These are phyloP conservation scores for Chrosomus eos DNA, from an alignment of 2,797 vertebrate species.

Conservation along the genomic window DNA sequence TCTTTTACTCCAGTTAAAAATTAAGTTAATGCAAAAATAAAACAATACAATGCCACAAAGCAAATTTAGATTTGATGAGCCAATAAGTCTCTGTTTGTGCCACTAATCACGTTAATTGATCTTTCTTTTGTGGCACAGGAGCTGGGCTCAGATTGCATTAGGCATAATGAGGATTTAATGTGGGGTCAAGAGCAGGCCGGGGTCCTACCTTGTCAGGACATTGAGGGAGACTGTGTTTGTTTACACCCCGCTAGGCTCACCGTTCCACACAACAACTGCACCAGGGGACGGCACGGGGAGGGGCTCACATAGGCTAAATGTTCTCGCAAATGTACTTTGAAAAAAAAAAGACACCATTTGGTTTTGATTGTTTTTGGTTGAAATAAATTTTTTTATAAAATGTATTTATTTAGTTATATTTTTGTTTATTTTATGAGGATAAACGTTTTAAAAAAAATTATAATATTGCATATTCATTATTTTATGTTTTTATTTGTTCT, in stretches of 20 bases:
- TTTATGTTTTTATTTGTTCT: not conserved
- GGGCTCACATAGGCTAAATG: not conserved
- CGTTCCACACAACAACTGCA: conserved; percentile 34
- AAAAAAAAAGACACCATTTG: conserved; percentile 1
- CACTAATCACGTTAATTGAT: conserved; percentile 66
- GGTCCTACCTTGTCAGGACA: conserved; percentile 55
- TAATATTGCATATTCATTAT: not conserved
- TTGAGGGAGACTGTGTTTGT: conserved; percentile 57
- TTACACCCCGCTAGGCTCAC: conserved; percentile 52
- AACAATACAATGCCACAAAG: conserved; percentile 26
- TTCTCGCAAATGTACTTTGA: not conserved
- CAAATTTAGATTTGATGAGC: conserved; percentile 53
- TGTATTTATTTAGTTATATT: not conserved
- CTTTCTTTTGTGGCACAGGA: conserved; percentile 56
- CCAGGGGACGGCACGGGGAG: conserved; percentile 16
- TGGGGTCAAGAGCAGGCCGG: conserved; percentile 59
- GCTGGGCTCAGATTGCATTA: conserved; percentile 63
- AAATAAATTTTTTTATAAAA: too few species aligned
- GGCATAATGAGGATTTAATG: conserved; percentile 66
- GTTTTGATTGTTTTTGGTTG: not conserved
- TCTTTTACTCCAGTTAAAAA: not conserved
- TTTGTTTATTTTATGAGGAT: not conserved
- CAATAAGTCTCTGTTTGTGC: conserved; percentile 49
- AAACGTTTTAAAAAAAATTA: not conserved
- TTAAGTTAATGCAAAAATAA: not conserved